These are phyloP conservation scores for Macrophya alboannulata DNA, from an alignment of 2,888 invertebrate genomes.

Conservation along the genomic window DNA sequence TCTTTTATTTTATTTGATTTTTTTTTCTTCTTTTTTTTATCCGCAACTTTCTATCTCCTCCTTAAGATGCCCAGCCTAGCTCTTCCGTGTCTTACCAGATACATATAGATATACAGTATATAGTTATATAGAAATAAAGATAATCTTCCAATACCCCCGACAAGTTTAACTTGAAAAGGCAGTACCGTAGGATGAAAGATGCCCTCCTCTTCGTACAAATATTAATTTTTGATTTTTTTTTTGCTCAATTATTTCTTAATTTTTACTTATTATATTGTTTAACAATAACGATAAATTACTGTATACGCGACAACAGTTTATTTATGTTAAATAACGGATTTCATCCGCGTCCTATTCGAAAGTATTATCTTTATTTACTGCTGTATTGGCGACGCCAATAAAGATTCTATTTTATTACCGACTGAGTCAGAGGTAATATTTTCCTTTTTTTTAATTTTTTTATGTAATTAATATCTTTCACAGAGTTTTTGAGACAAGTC, in stretches of 20 bases:
- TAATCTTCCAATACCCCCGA: not conserved
- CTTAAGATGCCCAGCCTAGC: not conserved
- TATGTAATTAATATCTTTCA: not conserved
- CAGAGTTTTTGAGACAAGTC: not conserved
- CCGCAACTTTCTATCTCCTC: constrained; percentile 14
- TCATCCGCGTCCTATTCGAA: not conserved
- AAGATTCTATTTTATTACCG: not conserved
- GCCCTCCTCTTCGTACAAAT: not conserved
- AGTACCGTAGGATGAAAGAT: not conserved
- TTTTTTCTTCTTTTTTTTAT: not conserved
- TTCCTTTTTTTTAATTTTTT: not conserved
- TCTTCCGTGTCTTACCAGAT: not conserved
- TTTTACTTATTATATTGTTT: not conserved
- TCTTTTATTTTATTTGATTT: not conserved
- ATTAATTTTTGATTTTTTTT: not conserved
- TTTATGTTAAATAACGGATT: not conserved
- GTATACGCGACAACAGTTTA: not conserved
- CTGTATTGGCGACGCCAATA: not conserved
- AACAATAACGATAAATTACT: not conserved
- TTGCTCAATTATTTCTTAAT: not conserved
- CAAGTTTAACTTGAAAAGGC: not conserved
- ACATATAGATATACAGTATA: not conserved
- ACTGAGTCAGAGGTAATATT: not conserved
- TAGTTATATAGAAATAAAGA: not conserved
- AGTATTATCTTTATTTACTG: not conserved